Evolutionary conservation across 2,888 invertebrate genomes (phyloP).

Genomic region (Tanaodytes sp.): DNA sequence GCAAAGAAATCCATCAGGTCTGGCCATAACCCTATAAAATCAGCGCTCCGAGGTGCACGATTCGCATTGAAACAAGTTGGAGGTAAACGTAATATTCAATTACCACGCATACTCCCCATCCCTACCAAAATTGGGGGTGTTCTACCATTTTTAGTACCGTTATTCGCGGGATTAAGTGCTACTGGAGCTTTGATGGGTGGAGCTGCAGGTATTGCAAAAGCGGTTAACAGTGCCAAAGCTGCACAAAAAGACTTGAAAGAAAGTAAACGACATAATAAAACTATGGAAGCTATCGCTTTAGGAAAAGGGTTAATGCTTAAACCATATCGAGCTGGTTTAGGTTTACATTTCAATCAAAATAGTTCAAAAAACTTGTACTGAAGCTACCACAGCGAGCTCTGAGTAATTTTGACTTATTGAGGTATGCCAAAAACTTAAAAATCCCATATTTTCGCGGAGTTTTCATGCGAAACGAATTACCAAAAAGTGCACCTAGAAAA

Average conservation of each 20-base stretch:
- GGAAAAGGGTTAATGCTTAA: slow-evolving; percentile 54
- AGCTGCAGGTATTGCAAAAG: slow-evolving; percentile 65
- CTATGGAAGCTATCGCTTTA: slow-evolving; percentile 67
- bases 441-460: slow-evolving; percentile 64
- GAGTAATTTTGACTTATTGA: slow-evolving; percentile 60
- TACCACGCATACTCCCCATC: slow-evolving; percentile 22
- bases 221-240: slow-evolving; percentile 63
- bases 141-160: slow-evolving; percentile 56
- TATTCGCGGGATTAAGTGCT: slow-evolving; percentile 58
- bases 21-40: slow-evolving; percentile 2
- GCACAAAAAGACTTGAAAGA: slow-evolving; percentile 36
- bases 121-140: slow-evolving; percentile 50
- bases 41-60: slow-evolving; percentile 12
- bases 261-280: slow-evolving; percentile 63
- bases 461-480: slow-evolving; percentile 60
- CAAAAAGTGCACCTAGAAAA: slow-evolving; percentile 23
- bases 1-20: slow-evolving; percentile 3
- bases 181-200: slow-evolving; percentile 66
- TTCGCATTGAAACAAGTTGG: slow-evolving; percentile 10
- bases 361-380: slow-evolving; percentile 1
- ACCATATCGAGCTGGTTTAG: slow-evolving; percentile 13
- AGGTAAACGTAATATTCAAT: too few relatives aligned
- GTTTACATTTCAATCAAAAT: too few relatives aligned
- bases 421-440: slow-evolving; percentile 57
- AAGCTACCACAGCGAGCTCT: slow-evolving; percentile 45